A percentile compares a stretch with the other conserved stretches of the same genome.
Conservation (phyloP, 2,888 invertebrate genomes). For the Sinhomidia bicolor region DNA sequence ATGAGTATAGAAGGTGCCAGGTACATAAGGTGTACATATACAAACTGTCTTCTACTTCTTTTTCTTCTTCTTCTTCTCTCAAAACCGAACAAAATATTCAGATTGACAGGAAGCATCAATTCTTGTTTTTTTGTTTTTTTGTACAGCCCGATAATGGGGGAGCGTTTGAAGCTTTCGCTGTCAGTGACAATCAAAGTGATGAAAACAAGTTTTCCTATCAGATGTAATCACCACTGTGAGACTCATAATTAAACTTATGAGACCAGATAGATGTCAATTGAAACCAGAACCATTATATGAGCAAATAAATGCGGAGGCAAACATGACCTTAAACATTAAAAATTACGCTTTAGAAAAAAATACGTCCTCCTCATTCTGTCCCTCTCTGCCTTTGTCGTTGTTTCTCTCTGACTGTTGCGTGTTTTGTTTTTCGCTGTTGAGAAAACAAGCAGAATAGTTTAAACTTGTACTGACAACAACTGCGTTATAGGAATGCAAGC, state of each 20-base stretch:
- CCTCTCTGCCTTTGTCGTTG: background rate
- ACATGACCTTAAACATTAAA: conserved; percentile 71
- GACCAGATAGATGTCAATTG: conserved; percentile 64
- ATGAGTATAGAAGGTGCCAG: background rate
- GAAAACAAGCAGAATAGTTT: background rate
- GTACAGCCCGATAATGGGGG: conserved; percentile 45
- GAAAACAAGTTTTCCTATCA: conserved; percentile 68
- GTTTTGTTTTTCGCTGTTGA: background rate
- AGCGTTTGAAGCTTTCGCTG: conserved; percentile 43
- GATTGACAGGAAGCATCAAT: conserved; percentile 65
- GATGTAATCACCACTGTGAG: conserved; percentile 55
- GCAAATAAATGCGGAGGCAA: conserved; percentile 57
- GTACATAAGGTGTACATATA: background rate
- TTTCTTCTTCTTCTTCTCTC: too few species aligned
- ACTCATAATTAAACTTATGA: conserved; percentile 66
- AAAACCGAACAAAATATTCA: conserved; percentile 1
- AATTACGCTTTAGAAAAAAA: conserved; percentile 39
- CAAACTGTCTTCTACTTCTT: too few species aligned
- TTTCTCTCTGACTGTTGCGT: background rate
- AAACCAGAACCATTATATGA: conserved; percentile 66
- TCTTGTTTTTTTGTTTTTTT: conserved; percentile 52
- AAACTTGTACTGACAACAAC: too few species aligned
- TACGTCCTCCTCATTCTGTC: background rate
- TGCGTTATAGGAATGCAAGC: too few species aligned
- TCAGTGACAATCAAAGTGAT: conserved; percentile 68